Evolutionary conservation across 1,140 invertebrate genomes (phyloP), one percentile per base, ranked within the genome.

Genomic region (Geopemphigus sp.): DNA sequence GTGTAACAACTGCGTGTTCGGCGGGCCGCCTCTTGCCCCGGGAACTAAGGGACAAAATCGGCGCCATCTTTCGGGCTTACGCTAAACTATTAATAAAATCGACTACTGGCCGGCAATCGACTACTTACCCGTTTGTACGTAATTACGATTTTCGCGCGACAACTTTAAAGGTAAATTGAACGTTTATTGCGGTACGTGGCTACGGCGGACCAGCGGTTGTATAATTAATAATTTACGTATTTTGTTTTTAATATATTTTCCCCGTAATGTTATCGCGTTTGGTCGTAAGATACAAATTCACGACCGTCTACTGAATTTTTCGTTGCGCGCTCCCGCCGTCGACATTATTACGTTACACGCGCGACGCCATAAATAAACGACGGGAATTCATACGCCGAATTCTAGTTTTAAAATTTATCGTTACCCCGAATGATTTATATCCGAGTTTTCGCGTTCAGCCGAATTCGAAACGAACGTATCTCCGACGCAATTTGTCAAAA

Each of bases 231-330:
- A 50, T 50, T 8, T 50, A 50, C 12, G 12, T 68, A 68, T 47
- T 47, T 68, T 39, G 24, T 47, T 68, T n/a, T 68, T 68, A 68
- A 68, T 50, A 68, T 12, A n/a, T 10, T 15, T 68, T 68, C 2
- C 11, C 12, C 2, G 64, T 47, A 50, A 12, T 24, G 47, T 68
- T 68, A 47, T 64, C 47, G 14, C 22, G n/a, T 17, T 47, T 1
- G 12, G n/a, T 26, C 6, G 39, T 45, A 12, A 50, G 22, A 47
- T 47, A 68, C 47, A 24, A 68, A 47, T 12, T 68, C 64, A 68
- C 15, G 39, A 68, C 39, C 64, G 17, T n/a, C 12, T 15, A 24
- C 47, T 68, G 17, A 64, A 11, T 64, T 64, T 47, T 50, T 15
- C 45, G 5, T 47, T 24, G 10, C 6, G 14, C 14, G 53, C 53